Evolutionary conservation across 2,888 invertebrate genomes (phyloP).

Genomic region (Hemaris fuciformis): DNA sequence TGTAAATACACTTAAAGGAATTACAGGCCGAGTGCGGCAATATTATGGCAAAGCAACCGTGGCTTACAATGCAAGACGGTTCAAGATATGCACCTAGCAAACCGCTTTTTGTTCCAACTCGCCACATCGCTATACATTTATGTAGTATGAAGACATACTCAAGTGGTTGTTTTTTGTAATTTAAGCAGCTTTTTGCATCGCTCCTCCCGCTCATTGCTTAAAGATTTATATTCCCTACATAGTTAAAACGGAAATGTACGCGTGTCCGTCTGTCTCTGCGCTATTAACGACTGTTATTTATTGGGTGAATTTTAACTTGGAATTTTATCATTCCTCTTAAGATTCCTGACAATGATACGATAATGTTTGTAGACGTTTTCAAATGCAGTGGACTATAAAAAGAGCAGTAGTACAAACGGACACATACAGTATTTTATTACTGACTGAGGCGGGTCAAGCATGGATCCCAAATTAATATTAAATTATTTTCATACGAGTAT

Average conservation of each 20-base stretch:
- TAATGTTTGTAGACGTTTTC: background rate
- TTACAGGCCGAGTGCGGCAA: constrained; percentile 29
- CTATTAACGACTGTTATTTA: background rate
- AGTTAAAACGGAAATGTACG: constrained; percentile 15
- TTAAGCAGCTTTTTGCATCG: constrained; percentile 45
- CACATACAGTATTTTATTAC: too few species aligned
- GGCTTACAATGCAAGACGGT: constrained; percentile 23
- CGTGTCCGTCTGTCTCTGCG: background rate
- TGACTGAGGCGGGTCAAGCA: too few species aligned
- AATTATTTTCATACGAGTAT: too few species aligned
- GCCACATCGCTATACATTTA: background rate
- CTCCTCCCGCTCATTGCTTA: constrained; percentile 18
- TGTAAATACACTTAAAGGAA: constrained; percentile 39
- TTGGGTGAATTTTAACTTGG: background rate
- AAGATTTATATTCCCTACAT: constrained; percentile 14
- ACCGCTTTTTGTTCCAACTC: constrained; percentile 16
- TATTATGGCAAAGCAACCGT: constrained; percentile 39
- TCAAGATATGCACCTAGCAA: constrained; percentile 10
- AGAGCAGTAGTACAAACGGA: background rate
- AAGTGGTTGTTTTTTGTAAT: constrained; percentile 16
- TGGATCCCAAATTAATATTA: too few species aligned
- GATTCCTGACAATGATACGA: background rate
- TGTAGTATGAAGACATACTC: constrained; percentile 4
- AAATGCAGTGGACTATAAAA: background rate
- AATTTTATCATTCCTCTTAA: constrained; percentile 5